Base-by-base conservation (phyloP, 2,113 vertebrate species). In the Cygnus buccinator region DNA sequence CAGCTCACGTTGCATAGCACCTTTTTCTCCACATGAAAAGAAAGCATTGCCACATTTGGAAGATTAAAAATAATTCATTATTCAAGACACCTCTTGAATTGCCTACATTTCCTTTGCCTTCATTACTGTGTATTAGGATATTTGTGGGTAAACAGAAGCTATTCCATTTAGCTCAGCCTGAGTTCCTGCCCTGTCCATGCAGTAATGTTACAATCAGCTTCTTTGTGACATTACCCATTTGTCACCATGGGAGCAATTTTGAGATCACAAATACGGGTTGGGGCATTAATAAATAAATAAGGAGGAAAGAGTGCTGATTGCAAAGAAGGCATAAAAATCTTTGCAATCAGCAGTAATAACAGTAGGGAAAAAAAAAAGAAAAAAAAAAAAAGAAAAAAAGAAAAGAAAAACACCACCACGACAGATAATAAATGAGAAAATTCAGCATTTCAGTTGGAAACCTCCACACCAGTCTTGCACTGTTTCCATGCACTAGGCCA, bases 171-270 rank as follows among this genome's bases (percentile, higher is more conserved):
- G 1, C 65, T 81, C 26, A 33, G 28, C 43, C 31, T 15, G 70
- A 25, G 21, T 33, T 78, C 81, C 92, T 57, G 79, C 43, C 61
- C 87, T n/a, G 75, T 10, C 90, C 48, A 0, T 11, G 29, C 31
- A 5, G 10, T 9, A 11, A 63, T 3, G 16, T 63, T 3, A 4
- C 43, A 48, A 17, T n/a, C 74, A 21, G 10, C 29, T 9, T 89
- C 46, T 35, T 89, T 78, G 54, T 72, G 70, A 19, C 57, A 16
- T 68, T 71, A 10, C 62, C 62, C 50, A 21, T 93, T 89, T 87
- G 91, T 93, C 78, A 54, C 90, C 92, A 84, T 82, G 76, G 89
- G 84, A 94, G 93, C 81, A n/a, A 52, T 50, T 75, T 6, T 22
- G 73, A 14, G 31, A 66, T 79, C 44, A 41, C 48, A 44, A 41